phyloP scores from a whole-genome alignment of 1,140 invertebrate species.

The Wasmannia auropunctata region DNA sequence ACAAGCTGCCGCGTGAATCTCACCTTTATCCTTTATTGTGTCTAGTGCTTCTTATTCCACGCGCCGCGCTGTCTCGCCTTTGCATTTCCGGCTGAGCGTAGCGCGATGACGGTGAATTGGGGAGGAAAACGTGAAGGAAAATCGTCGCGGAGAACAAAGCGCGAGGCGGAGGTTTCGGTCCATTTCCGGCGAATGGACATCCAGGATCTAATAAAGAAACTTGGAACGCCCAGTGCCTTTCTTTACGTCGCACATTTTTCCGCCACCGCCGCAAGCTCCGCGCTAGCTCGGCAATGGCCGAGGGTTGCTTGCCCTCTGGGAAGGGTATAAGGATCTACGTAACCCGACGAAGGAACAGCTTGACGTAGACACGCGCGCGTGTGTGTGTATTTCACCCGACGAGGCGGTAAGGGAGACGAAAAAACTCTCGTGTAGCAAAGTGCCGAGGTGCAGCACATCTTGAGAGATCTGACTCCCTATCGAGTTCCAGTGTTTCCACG shows the following conservation, averaged over 20 bases:
- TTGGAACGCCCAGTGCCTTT: conserved; percentile 64
- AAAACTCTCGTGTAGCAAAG: conserved; percentile 62
- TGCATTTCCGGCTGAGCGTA: conserved; percentile 57
- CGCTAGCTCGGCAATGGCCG: not conserved
- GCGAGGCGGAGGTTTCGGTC: conserved; percentile 53
- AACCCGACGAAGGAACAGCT: conserved; percentile 55
- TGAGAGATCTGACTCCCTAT: conserved; percentile 68
- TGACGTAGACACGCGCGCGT: not conserved
- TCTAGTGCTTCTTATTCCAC: not conserved
- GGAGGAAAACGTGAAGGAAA: not conserved
- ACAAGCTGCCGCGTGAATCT: conserved; percentile 29
- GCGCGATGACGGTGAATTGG: not conserved
- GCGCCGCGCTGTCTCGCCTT: conserved; percentile 18
- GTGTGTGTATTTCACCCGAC: conserved; percentile 32
- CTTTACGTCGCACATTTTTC: conserved; percentile 59
- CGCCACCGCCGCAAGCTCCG: conserved; percentile 10
- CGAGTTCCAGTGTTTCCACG: conserved; percentile 50
- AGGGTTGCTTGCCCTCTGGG: not conserved
- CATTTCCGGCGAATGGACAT: conserved; percentile 75
- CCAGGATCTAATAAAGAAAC: conserved; percentile 79
- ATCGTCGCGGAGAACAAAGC: not conserved
- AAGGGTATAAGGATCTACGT: conserved; percentile 40
- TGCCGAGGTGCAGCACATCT: conserved; percentile 69
- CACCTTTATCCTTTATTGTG: conserved; percentile 74
- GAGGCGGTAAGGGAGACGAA: conserved; percentile 6